Evolutionary conservation across 2,797 vertebrate genomes (phyloP).

Genomic region (Myotis planiceps): DNA sequence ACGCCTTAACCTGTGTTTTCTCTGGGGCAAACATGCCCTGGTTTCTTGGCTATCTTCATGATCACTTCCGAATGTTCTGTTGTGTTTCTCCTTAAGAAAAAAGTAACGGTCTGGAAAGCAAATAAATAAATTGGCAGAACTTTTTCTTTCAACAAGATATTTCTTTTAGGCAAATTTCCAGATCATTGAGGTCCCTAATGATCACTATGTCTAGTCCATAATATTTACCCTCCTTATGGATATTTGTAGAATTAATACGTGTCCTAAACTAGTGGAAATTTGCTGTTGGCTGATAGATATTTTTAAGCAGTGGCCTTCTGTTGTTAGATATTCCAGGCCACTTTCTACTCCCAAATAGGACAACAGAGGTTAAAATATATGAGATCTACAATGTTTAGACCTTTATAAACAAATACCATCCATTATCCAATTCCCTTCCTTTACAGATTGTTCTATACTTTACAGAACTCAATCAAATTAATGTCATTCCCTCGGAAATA

Average conservation of each 20-base stretch:
- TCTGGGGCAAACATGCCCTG: neutral
- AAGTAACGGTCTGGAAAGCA: neutral
- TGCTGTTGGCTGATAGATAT: neutral
- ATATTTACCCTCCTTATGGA: neutral
- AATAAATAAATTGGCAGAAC: neutral
- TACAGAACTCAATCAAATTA: slow-evolving; percentile 18
- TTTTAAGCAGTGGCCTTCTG: neutral
- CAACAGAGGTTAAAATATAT: neutral
- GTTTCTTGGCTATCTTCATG: neutral
- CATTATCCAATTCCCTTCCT: slow-evolving; percentile 1
- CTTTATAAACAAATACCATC: neutral
- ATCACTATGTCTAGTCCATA: neutral
- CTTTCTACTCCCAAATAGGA: neutral
- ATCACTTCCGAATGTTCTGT: neutral
- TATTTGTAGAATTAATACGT: neutral
- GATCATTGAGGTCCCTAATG: neutral
- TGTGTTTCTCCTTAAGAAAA: neutral
- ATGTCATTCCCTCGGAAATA: neutral
- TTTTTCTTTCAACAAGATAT: neutral
- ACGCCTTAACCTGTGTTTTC: neutral
- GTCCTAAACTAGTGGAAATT: neutral
- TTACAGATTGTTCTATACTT: neutral
- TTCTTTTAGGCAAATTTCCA: slow-evolving; percentile 16
- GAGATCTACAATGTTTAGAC: neutral
- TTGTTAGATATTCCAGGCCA: neutral